Conservation (phyloP, 2,888 invertebrate species). For the Brenthis ino region DNA sequence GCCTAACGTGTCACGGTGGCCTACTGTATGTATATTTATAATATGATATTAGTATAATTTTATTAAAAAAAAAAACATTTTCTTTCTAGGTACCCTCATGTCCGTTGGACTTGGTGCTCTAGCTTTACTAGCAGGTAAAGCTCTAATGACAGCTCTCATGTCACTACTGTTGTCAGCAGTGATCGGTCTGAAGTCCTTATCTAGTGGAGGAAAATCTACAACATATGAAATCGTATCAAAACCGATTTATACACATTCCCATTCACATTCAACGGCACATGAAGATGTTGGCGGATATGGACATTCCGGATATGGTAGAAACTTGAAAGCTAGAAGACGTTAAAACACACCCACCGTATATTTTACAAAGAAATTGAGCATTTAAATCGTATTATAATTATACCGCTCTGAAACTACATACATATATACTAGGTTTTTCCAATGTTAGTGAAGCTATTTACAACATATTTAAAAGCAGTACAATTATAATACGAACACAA, state of each 20-base stretch:
- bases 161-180: slow-evolving; percentile 90
- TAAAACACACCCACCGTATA: slow-evolving; percentile 31
- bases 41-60: no score
- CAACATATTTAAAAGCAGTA: no score
- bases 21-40: no score
- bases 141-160: slow-evolving; percentile 91
- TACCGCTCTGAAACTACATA: no score
- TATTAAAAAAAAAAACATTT: not conserved
- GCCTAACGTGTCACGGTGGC: no score
- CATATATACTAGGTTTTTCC: no score
- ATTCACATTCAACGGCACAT: slow-evolving; percentile 83
- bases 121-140: slow-evolving; percentile 91
- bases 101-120: slow-evolving; percentile 89
- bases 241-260: slow-evolving; percentile 87
- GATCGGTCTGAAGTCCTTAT: slow-evolving; percentile 88
- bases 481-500: no score
- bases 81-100: slow-evolving; percentile 84
- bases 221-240: slow-evolving; percentile 93
- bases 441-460: no score
- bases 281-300: slow-evolving; percentile 82
- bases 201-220: slow-evolving; percentile 87
- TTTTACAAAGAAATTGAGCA: no score
- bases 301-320: slow-evolving; percentile 80
- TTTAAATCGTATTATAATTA: no score
- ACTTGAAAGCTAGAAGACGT: slow-evolving; percentile 58